These are phyloP conservation scores for Diceros bicornis DNA, from an alignment of 2,797 vertebrate species.

Conservation along the genomic window DNA sequence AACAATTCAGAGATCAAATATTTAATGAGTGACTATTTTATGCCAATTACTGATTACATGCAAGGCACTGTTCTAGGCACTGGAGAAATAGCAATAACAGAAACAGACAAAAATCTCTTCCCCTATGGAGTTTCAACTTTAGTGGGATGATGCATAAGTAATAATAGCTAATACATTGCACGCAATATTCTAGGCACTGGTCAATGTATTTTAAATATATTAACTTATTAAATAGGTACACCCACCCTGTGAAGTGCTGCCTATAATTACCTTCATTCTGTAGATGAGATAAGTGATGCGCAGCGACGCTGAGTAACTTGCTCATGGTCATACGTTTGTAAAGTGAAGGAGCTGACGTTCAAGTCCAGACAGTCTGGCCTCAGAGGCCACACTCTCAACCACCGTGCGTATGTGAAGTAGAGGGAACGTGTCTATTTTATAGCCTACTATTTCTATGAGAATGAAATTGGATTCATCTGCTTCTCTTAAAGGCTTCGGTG, in stretches of 20 bases:
- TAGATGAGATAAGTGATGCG: neutral
- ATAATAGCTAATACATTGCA: neutral
- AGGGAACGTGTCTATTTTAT: neutral
- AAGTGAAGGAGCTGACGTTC: neutral
- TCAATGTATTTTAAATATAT: neutral
- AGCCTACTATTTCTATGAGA: neutral
- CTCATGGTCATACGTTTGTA: neutral
- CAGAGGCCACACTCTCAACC: neutral
- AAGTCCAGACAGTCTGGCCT: neutral
- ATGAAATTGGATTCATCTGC: neutral
- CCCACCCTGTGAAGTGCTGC: too few species aligned
- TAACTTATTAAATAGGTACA: neutral
- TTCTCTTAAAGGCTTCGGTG: constrained; percentile 23
- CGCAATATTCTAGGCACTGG: neutral
- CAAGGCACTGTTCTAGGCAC: neutral
- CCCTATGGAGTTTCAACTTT: neutral
- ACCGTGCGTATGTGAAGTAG: neutral
- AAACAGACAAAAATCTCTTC: neutral
- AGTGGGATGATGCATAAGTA: neutral
- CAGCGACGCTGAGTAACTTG: neutral
- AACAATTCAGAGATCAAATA: neutral
- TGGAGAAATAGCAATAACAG: neutral
- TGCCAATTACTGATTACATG: neutral
- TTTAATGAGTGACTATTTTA: neutral
- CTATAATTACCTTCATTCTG: neutral